Conservation (phyloP, 2,113 vertebrate species). For the Sapajus apella region DNA sequence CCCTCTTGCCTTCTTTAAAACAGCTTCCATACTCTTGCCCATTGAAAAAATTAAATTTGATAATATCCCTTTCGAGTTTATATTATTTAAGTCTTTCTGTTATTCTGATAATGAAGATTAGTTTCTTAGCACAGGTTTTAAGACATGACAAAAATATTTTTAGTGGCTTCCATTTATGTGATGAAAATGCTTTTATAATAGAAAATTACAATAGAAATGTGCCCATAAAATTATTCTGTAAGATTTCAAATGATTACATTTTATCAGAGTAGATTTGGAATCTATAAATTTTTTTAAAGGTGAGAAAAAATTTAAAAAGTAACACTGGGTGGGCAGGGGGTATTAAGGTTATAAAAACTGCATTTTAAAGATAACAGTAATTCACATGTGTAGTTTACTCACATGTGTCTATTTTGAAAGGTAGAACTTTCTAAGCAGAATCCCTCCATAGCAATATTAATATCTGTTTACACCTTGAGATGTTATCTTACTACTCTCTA, state of each 20-base stretch:
- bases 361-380: not conserved
- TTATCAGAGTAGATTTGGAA: not conserved
- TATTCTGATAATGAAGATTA: not conserved
- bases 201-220: not conserved
- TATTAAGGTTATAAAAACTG: not conserved
- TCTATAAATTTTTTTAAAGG: no score
- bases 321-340: rapidly evolving
- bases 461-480: not conserved
- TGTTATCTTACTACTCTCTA: not conserved
- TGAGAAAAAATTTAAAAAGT: not conserved
- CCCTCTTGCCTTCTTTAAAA: not conserved
- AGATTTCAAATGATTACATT: not conserved
- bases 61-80: not conserved
- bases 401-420: not conserved
- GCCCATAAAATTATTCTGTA: not conserved
- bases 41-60: not conserved
- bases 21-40: not conserved
- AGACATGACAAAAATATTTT: not conserved
- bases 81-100: not conserved
- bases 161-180: not conserved
- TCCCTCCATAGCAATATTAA: not conserved
- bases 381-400: not conserved
- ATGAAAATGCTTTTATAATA: not conserved
- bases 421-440: not conserved
- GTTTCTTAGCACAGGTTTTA: not conserved